These are phyloP conservation scores for Drosophila histrio DNA, from an alignment of 2,888 invertebrate species.

Conservation along the genomic window DNA sequence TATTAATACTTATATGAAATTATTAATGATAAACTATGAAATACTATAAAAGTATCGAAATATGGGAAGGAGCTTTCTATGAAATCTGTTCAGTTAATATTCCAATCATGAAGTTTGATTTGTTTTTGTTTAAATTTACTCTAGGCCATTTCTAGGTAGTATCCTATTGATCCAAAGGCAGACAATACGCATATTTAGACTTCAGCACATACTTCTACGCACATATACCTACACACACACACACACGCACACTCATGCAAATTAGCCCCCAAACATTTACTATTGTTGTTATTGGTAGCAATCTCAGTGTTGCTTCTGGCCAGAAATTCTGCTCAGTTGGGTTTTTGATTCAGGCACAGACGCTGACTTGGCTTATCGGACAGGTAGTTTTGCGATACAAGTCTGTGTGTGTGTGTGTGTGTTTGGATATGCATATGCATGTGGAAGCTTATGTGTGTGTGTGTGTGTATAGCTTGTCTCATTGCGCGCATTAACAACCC, in stretches of 20 bases:
- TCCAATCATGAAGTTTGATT: too few species aligned
- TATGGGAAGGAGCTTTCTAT: too few species aligned
- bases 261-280: neutral
- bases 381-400: conserved; percentile 8
- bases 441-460: neutral
- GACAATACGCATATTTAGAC: neutral
- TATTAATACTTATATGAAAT: too few species aligned
- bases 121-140: neutral
- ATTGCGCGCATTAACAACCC: conserved; percentile 51
- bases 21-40: too few species aligned
- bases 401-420: conserved; percentile 6
- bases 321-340: neutral
- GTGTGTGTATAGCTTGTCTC: conserved; percentile 50
- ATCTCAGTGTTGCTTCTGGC: conserved; percentile 42
- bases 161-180: neutral
- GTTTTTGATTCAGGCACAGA: conserved; percentile 2
- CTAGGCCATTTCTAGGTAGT: neutral
- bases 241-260: neutral
- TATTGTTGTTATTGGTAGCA: conserved; percentile 17
- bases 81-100: too few species aligned
- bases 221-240: neutral
- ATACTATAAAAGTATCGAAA: too few species aligned
- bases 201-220: too few species aligned
- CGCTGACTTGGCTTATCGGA: neutral
- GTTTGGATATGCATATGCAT: conserved; percentile 13